Evolutionary conservation across 2,797 vertebrate species (phyloP).

Genomic region (Simalia tracyae): DNA sequence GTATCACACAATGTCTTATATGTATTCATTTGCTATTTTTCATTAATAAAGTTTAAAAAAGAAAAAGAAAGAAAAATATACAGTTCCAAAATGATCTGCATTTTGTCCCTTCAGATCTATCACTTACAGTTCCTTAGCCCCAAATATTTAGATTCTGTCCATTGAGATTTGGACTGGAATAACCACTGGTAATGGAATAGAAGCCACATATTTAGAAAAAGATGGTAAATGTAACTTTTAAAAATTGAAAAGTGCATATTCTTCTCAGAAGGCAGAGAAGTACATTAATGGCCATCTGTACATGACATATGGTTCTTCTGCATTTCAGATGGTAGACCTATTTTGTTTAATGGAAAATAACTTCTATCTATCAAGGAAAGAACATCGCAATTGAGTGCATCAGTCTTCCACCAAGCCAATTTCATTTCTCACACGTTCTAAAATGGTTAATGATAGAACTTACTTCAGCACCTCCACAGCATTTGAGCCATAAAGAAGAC

Average conservation of each 20-base stretch:
- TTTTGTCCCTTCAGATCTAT: neutral
- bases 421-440: neutral
- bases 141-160: neutral
- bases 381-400: neutral
- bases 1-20: too few species aligned
- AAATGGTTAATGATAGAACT: neutral
- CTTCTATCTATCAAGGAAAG: neutral
- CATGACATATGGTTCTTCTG: conserved; percentile 6
- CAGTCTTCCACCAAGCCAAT: neutral
- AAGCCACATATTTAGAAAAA: neutral
- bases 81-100: neutral
- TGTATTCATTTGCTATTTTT: too few species aligned
- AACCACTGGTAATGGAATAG: neutral
- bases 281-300: conserved; percentile 10
- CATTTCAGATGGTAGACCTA: neutral
- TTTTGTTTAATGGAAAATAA: conserved; percentile 5
- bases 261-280: conserved; percentile 2
- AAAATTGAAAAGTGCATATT: neutral
- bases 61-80: neutral
- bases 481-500: neutral
- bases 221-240: neutral
- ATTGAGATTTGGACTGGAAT: neutral
- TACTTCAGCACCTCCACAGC: neutral
- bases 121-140: neutral
- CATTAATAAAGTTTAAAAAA: too few species aligned